Evolutionary conservation across 1,140 invertebrate species (phyloP), one percentile per base, ranked within the genome.

Genomic region (Drosophila yakuba): DNA sequence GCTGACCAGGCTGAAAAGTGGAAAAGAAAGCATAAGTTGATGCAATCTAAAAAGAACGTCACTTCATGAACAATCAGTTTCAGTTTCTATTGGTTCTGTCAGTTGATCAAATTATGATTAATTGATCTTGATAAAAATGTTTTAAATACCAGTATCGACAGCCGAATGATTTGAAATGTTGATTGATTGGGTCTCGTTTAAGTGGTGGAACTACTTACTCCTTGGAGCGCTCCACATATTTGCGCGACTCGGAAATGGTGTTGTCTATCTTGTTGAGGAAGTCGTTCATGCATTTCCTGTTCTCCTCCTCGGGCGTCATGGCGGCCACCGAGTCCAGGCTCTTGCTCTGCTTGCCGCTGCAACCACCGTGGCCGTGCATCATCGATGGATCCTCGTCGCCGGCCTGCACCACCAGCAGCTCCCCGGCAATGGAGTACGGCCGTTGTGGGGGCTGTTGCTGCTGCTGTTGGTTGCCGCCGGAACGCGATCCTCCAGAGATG

Each of bases 211-310:
- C 0, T 11, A 69, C 67, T 96, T 94, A 97, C 96, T 96, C 95
- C 72, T 91, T 96, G 64, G 95, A 95, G 85, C 96, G 95, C 82
- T 96, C 95, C n/a, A 97, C 96, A 91, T 97, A 96, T 92, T 95
- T 96, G 91, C 96, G 97, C 17, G 96, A 97, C 91, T 94, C 95
- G 39, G 97, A 97, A 91, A 98, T 97, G 20, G 96, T 96, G 71
- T 95, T 95, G 93, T 98, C 97, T 86, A 98, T 96, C 94, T 97
- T 96, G 71, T 95, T 96, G 79, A 98, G 94, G 92, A 97, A 98
- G 80, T 97, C 96, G 86, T 95, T 95, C 82, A 96, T 95, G 76
- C 93, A 94, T 41, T 91, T 92, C 54, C 93, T 95, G 92, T 94
- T 96, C 92, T 95, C 95, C 86, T 95, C 95, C 80, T 96, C 95